These are phyloP conservation scores for Dallia pectoralis DNA, from an alignment of 2,797 vertebrate species.

Conservation along the genomic window DNA sequence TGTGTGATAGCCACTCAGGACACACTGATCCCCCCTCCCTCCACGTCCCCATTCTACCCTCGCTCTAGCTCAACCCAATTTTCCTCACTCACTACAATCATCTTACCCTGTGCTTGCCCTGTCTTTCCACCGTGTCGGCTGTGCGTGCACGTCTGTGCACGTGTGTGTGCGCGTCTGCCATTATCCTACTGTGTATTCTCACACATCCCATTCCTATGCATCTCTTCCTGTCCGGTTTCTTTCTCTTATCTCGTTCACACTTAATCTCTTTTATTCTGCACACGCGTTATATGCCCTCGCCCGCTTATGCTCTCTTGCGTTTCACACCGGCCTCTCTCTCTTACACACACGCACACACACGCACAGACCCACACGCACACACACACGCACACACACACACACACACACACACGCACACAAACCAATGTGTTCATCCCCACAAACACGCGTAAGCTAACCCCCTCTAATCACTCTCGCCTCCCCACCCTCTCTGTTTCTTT, in stretches of 20 bases:
- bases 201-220: conserved; percentile 23
- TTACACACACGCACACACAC: not conserved
- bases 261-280: conserved; percentile 22
- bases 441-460: not conserved
- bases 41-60: not conserved
- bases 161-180: conserved; percentile 25
- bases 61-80: conserved; percentile 54
- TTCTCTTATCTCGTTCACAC: conserved; percentile 23
- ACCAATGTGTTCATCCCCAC: not conserved
- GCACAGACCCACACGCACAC: not conserved
- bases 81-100: conserved; percentile 52
- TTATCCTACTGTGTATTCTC: conserved; percentile 42
- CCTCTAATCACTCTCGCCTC: conserved; percentile 1
- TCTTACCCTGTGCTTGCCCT: conserved; percentile 50
- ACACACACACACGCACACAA: not conserved
- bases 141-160: conserved; percentile 27
- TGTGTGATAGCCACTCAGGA: conserved; percentile 63
- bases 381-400: not conserved
- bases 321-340: not conserved
- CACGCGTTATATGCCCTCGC: not conserved
- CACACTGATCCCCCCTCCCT: conserved; percentile 56
- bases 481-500: not conserved
- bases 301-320: conserved; percentile 10
- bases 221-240: conserved; percentile 5
- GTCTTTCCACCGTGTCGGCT: conserved; percentile 46